Conservation (phyloP, 2,797 vertebrate species). For the Phylloscopus collybita region DNA sequence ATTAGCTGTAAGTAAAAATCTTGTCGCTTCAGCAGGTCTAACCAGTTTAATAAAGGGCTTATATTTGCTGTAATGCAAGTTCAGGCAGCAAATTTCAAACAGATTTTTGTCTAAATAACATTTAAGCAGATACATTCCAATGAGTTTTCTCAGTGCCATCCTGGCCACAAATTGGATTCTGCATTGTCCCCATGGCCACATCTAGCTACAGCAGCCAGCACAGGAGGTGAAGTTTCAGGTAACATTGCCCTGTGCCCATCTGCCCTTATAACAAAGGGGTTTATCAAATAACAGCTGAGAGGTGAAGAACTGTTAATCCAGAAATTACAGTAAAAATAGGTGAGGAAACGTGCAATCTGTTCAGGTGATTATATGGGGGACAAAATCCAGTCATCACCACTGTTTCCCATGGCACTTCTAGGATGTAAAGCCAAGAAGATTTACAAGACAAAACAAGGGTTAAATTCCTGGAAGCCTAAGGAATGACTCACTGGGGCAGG, state of each 20-base stretch:
- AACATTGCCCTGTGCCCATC: not conserved
- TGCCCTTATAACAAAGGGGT: not conserved
- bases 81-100: not conserved
- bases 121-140: not conserved
- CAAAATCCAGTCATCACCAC: not conserved
- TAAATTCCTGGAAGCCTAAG: not conserved
- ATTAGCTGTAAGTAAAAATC: not conserved
- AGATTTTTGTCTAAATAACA: not conserved
- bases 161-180: not conserved
- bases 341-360: not conserved
- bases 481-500: not conserved
- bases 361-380: not conserved
- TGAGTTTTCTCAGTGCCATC: not conserved
- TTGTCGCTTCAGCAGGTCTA: not conserved
- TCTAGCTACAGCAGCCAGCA: not conserved
- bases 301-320: not conserved
- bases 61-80: not conserved
- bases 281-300: not conserved
- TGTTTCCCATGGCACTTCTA: not conserved
- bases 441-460: not conserved
- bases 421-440: not conserved
- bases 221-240: not conserved
- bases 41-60: not conserved
- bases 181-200: not conserved
- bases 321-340: not conserved